Base-by-base conservation (phyloP, 2,113 vertebrate species). In the Petrocephalus microphthalmus region DNA sequence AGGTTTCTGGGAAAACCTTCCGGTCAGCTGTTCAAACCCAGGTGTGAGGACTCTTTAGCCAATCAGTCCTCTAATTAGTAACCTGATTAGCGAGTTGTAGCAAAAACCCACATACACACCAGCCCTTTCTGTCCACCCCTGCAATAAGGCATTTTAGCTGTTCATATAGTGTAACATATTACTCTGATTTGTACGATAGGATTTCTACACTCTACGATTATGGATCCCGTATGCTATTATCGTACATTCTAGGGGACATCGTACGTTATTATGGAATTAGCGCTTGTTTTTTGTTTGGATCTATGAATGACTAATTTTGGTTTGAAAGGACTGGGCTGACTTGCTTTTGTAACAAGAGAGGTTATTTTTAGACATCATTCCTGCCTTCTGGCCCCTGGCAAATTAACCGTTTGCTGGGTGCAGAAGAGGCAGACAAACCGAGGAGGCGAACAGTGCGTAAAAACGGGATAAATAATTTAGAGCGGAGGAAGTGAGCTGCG, bases 391-490 rank as follows among this genome's bases (percentile, higher is more conserved):
- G 84, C 25, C 85, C 87, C 10, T 33, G 87, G 74, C 84, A 4
- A 74, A 86, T 90, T 86, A 92, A 91, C 88, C 86, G 91, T 87
- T 89, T 90, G 90, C 88, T 90, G 91, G 89, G 85, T 88, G 86
- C 71, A 81, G 60, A 86, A 90, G 90, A 89, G 60, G 64, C 86
- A 89, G 54, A 89, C 84, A 89, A 91, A 84, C 51, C 17, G 84
- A 93, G 90, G 88, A 89, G 91, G 88, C 84, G 92, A 94, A 85
- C 33, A 6, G 91, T 91, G 10, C 60, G 87, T 56, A 42, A 60
- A 57, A 78, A 89, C 91, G 88, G 47, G 42, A 25, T 94, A 89
- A 95, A 95, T 95, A 92, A 94, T 95, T 94, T 91, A 95, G 78
- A 57, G 89, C 83, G 33, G 0, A 25, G 88, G 89, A 87, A 64